Conservation (phyloP, 1,140 invertebrate species). For the Hormaphis cornu region DNA sequence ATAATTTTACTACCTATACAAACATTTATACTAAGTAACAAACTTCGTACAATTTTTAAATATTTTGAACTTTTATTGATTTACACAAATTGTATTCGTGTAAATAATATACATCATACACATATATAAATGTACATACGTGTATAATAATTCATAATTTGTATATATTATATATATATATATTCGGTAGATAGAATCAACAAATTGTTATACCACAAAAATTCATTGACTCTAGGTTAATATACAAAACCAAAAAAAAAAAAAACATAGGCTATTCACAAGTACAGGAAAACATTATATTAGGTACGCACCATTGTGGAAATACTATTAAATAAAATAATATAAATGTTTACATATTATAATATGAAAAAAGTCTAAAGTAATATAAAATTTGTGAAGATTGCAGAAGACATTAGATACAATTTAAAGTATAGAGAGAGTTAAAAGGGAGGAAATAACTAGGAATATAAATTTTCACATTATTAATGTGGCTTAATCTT, state of each 20-base stretch:
- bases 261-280: slow-evolving; percentile 24
- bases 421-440: slow-evolving; percentile 9
- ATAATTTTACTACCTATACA: too few species aligned
- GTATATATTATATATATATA: slow-evolving; percentile 6
- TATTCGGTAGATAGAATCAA: slow-evolving; percentile 20
- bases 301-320: slow-evolving; percentile 29
- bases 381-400: slow-evolving; percentile 19
- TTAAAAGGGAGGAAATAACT: slow-evolving; percentile 8
- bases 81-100: slow-evolving; percentile 1
- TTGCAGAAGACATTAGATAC: slow-evolving; percentile 30
- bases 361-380: background rate
- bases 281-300: slow-evolving; percentile 25
- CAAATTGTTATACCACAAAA: slow-evolving; percentile 22
- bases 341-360: background rate
- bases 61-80: slow-evolving; percentile 15
- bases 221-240: slow-evolving; percentile 11
- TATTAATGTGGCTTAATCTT: slow-evolving; percentile 14
- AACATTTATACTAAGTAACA: background rate
- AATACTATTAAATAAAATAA: slow-evolving; percentile 20
- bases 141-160: background rate
- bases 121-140: background rate
- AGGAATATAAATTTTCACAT: slow-evolving; percentile 10
- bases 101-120: background rate
- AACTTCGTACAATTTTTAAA: background rate
- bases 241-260: background rate